Evolutionary conservation across 2,888 invertebrate species (phyloP).

Genomic region (Eilema depressum): DNA sequence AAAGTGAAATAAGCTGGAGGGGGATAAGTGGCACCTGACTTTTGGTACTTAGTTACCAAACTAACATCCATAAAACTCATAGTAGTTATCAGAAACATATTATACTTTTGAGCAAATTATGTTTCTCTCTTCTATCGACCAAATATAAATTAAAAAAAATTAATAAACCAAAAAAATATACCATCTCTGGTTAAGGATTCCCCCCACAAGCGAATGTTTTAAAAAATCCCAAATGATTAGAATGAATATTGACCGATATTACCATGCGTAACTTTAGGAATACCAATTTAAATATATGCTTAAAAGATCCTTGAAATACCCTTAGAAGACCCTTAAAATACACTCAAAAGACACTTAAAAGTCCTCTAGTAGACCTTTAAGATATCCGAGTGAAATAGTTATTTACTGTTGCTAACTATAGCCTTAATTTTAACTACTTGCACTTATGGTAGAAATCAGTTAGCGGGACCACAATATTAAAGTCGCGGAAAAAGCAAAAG

Average conservation of each 20-base stretch:
- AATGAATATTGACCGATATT: not conserved
- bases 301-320: no score
- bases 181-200: not conserved
- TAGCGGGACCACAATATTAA: constrained; percentile 34
- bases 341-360: no score
- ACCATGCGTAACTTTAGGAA: not conserved
- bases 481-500: constrained; percentile 52
- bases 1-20: not conserved
- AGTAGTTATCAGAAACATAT: no score
- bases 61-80: no score
- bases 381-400: no score
- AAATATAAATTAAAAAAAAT: not conserved
- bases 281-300: no score
- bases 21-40: not conserved
- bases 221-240: not conserved
- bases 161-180: no score
- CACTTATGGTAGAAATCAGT: constrained; percentile 17
- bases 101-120: not conserved
- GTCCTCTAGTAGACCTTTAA: no score
- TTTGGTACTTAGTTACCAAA: no score
- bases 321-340: no score
- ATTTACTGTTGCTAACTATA: not conserved
- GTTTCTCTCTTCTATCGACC: no score
- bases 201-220: not conserved
- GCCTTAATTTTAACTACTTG: not conserved